phyloP scores from a whole-genome alignment of 1,140 invertebrate species.

The Cherax destructor region DNA sequence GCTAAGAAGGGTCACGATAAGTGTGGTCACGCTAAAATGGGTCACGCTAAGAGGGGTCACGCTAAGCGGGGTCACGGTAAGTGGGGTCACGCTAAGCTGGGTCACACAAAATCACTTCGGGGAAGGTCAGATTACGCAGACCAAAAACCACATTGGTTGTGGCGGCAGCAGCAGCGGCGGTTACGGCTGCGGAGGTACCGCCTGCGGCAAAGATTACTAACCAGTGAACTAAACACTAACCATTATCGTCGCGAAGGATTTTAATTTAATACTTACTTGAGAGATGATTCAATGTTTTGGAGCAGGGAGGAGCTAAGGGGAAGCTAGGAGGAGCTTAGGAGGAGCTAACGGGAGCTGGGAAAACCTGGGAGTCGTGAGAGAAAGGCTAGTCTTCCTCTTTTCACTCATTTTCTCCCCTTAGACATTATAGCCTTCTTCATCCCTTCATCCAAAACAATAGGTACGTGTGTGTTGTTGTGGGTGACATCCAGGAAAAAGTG shows the following conservation, averaged over 20 bases:
- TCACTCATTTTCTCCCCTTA: neutral
- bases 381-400: neutral
- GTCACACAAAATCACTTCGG: neutral
- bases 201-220: neutral
- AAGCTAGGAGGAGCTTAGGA: too few species aligned
- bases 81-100: neutral
- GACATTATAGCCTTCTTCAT: too few species aligned
- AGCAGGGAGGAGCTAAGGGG: neutral
- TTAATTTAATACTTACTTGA: slow-evolving; percentile 37
- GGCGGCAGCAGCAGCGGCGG: neutral
- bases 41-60: neutral
- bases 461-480: too few species aligned
- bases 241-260: slow-evolving; percentile 31
- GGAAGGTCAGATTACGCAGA: neutral
- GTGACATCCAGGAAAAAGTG: too few species aligned
- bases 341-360: too few species aligned
- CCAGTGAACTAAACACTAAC: neutral
- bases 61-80: too few species aligned
- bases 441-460: too few species aligned
- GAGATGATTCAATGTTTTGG: neutral
- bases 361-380: too few species aligned
- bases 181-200: too few species aligned
- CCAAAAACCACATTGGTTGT: too few species aligned
- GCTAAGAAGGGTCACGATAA: neutral
- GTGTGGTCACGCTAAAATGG: too few species aligned